phyloP scores from a whole-genome alignment of 2,888 invertebrate species.

The Timandra comae region DNA sequence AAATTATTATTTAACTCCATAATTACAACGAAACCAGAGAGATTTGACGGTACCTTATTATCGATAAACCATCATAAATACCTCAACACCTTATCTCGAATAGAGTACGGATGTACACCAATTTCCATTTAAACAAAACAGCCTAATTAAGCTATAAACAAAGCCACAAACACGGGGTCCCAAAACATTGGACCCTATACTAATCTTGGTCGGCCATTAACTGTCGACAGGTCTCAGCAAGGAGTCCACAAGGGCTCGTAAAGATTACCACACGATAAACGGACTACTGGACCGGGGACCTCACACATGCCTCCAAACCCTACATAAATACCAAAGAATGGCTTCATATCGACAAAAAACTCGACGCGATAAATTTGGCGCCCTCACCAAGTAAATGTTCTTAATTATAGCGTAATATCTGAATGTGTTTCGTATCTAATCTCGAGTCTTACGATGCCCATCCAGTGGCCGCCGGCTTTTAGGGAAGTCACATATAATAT shows the following conservation, averaged over 20 bases:
- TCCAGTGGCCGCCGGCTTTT: slow-evolving; percentile 22
- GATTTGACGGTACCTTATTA: slow-evolving; percentile 29
- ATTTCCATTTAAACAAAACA: slow-evolving; percentile 71
- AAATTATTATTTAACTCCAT: neutral
- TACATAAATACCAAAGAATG: slow-evolving; percentile 68
- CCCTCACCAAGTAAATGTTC: slow-evolving; percentile 71
- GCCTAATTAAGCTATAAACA: slow-evolving; percentile 76
- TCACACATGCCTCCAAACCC: slow-evolving; percentile 61
- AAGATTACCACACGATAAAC: slow-evolving; percentile 73
- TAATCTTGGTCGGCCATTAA: slow-evolving; percentile 70
- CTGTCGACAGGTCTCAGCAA: slow-evolving; percentile 69
- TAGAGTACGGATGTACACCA: slow-evolving; percentile 56
- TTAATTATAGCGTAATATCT: slow-evolving; percentile 74
- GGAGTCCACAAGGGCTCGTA: slow-evolving; percentile 66
- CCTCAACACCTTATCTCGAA: slow-evolving; percentile 70
- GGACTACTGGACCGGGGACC: slow-evolving; percentile 69
- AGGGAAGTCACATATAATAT: slow-evolving; percentile 36
- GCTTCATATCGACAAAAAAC: slow-evolving; percentile 73
- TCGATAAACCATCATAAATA: slow-evolving; percentile 68
- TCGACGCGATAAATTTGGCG: slow-evolving; percentile 76
- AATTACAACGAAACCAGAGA: slow-evolving; percentile 53
- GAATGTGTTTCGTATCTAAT: slow-evolving; percentile 66
- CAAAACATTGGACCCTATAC: slow-evolving; percentile 59
- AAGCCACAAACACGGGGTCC: slow-evolving; percentile 68
- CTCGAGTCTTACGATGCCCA: slow-evolving; percentile 57